A percentile compares a stretch with the other conserved stretches of the same genome.
Evolutionary conservation across 2,113 vertebrate genomes (phyloP).

Genomic region (Cyphomyrus discorhynchus): DNA sequence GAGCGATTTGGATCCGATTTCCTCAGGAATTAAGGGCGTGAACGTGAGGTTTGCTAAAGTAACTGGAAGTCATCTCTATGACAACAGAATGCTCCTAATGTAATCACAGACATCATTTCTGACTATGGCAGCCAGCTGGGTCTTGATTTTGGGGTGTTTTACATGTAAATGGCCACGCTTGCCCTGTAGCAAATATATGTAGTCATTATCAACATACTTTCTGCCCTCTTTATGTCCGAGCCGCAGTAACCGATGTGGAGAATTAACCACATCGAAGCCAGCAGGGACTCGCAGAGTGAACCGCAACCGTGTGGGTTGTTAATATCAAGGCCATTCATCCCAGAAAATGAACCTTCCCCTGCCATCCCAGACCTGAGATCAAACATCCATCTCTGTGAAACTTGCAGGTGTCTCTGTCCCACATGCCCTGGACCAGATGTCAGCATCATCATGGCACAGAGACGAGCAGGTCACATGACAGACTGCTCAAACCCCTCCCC

Average conservation of each 20-base stretch:
- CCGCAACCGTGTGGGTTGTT: not conserved
- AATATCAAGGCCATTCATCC: not conserved
- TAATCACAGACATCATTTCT: not conserved
- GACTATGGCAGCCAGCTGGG: not conserved
- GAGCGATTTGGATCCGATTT: not conserved
- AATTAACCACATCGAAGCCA: not conserved
- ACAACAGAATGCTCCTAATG: not conserved
- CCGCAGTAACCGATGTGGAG: not conserved
- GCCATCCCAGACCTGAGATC: not conserved
- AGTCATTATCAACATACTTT: conserved; percentile 3
- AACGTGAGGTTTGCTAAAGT: not conserved
- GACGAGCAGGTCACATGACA: not conserved
- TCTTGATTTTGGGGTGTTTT: not conserved
- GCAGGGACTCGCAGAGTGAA: not conserved
- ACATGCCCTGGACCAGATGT: not conserved
- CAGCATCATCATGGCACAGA: not conserved
- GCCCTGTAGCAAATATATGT: not conserved
- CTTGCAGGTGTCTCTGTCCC: not conserved
- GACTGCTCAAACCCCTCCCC: not conserved
- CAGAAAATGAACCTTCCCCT: not conserved
- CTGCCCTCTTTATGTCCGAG: not conserved
- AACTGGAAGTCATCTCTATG: not conserved
- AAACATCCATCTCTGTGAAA: not conserved
- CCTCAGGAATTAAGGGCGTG: not conserved
- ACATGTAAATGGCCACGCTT: not conserved